phyloP scores from a whole-genome alignment of 1,140 invertebrate genomes.

The Temnothorax longispinosus region DNA sequence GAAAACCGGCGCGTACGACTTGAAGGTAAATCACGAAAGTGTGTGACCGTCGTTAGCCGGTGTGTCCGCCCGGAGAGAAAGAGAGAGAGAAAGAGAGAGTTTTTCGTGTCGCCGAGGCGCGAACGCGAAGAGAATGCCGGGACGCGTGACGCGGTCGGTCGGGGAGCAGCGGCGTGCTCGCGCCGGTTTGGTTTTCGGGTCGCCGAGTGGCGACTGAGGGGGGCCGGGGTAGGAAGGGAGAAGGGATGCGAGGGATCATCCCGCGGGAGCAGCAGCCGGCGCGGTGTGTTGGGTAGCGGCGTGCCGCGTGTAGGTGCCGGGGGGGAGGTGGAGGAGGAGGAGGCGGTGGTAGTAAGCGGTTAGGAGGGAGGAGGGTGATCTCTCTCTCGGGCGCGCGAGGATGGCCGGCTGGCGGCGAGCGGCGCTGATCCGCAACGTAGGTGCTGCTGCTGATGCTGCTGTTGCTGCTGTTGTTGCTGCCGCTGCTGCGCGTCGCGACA shows the following conservation, averaged over 20 bases:
- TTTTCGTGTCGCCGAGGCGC: too few relatives aligned
- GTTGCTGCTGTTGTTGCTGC: background rate
- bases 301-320: constrained; percentile 19
- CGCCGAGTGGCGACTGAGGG: constrained; percentile 77
- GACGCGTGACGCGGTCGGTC: constrained; percentile 42
- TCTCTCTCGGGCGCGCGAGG: constrained; percentile 1
- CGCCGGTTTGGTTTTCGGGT: constrained; percentile 69
- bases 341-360: background rate
- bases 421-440: constrained; percentile 66
- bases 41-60: too few relatives aligned
- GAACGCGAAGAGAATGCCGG: constrained; percentile 67
- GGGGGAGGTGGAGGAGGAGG: too few relatives aligned
- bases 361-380: constrained; percentile 22
- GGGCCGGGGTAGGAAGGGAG: background rate
- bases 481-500: constrained; percentile 70
- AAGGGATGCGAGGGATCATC: constrained; percentile 48
- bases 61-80: too few relatives aligned
- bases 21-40: background rate
- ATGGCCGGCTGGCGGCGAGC: constrained; percentile 68
- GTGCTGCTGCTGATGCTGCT: constrained; percentile 54
- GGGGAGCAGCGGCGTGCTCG: constrained; percentile 59
- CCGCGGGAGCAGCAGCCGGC: constrained; percentile 59
- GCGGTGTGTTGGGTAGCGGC: constrained; percentile 42
- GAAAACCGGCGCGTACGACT: background rate
- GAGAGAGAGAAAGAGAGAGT: too few relatives aligned